These are phyloP conservation scores for Cirrhinus mrigala DNA, from an alignment of 2,797 vertebrate species.

Conservation along the genomic window DNA sequence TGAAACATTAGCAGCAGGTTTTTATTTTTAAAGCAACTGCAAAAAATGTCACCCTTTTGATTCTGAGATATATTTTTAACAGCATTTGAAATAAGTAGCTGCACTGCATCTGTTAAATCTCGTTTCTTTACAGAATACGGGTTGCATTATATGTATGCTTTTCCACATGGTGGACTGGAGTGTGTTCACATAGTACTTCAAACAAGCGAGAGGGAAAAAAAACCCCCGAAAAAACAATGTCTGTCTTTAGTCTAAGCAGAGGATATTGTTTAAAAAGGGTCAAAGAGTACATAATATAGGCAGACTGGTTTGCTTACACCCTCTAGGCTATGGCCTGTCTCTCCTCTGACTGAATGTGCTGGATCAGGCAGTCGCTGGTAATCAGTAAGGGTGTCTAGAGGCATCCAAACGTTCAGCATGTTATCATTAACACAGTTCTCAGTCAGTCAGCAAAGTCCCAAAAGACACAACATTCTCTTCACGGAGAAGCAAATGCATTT, in stretches of 20 bases:
- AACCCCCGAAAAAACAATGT: too few species aligned
- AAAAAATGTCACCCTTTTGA: slow-evolving; percentile 2
- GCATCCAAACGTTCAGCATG: slow-evolving; percentile 57
- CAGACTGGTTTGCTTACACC: slow-evolving; percentile 19
- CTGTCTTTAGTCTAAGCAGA: not conserved
- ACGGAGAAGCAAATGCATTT: slow-evolving; percentile 18
- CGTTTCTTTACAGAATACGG: not conserved
- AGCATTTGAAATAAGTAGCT: not conserved
- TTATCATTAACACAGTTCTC: slow-evolving; percentile 57
- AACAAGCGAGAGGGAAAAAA: too few species aligned
- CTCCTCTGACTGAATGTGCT: slow-evolving; percentile 37
- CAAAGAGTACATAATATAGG: slow-evolving; percentile 21
- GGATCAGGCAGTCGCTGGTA: slow-evolving; percentile 49
- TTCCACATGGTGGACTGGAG: too few species aligned
- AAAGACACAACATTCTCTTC: slow-evolving; percentile 40
- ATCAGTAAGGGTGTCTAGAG: slow-evolving; percentile 51
- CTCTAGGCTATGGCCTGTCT: slow-evolving; percentile 20
- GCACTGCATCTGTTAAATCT: not conserved
- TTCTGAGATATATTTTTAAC: slow-evolving; percentile 16
- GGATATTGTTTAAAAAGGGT: slow-evolving; percentile 23
- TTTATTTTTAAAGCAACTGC: slow-evolving; percentile 8
- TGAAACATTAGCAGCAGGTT: not conserved
- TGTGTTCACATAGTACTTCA: too few species aligned
- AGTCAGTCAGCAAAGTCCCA: slow-evolving; percentile 53
- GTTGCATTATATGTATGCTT: too few species aligned